These are phyloP conservation scores for Idris sp. DNA, from an alignment of 1,140 invertebrate species.

Conservation along the genomic window DNA sequence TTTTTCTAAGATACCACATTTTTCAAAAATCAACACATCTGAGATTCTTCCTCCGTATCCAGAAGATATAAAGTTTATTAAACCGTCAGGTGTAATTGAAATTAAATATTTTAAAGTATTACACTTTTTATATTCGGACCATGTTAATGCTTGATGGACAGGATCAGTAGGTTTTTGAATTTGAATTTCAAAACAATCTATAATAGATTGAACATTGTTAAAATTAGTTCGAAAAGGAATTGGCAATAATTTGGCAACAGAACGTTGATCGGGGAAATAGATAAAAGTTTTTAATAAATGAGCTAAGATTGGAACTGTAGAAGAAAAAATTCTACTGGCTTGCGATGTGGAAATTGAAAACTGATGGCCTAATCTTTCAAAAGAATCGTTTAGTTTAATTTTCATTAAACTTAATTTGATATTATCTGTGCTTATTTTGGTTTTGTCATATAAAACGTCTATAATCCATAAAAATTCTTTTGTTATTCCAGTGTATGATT, in stretches of 20 bases:
- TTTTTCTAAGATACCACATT: conserved; percentile 64
- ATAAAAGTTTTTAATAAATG: conserved; percentile 21
- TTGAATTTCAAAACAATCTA: conserved; percentile 73
- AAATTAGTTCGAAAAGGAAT: conserved; percentile 66
- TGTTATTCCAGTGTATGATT: conserved; percentile 4
- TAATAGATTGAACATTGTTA: conserved; percentile 64
- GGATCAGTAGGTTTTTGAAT: conserved; percentile 67
- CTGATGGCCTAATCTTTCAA: conserved; percentile 32
- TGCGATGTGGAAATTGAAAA: conserved; percentile 19
- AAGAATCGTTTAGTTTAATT: conserved; percentile 33
- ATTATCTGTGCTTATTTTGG: not conserved
- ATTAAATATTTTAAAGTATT: conserved; percentile 75
- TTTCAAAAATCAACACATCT: conserved; percentile 67
- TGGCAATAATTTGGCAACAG: conserved; percentile 52
- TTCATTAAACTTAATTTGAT: conserved; percentile 16
- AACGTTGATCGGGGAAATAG: conserved; percentile 16
- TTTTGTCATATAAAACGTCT: not conserved
- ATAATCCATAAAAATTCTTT: conserved; percentile 1
- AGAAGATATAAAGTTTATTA: conserved; percentile 71
- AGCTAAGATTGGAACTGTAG: conserved; percentile 18
- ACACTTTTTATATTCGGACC: conserved; percentile 72
- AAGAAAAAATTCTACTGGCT: conserved; percentile 29
- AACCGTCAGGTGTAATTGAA: conserved; percentile 71
- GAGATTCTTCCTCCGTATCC: conserved; percentile 71
- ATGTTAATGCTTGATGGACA: conserved; percentile 67